Base-by-base conservation (phyloP, 2,797 vertebrate genomes). In the Centropyge bicolor region DNA sequence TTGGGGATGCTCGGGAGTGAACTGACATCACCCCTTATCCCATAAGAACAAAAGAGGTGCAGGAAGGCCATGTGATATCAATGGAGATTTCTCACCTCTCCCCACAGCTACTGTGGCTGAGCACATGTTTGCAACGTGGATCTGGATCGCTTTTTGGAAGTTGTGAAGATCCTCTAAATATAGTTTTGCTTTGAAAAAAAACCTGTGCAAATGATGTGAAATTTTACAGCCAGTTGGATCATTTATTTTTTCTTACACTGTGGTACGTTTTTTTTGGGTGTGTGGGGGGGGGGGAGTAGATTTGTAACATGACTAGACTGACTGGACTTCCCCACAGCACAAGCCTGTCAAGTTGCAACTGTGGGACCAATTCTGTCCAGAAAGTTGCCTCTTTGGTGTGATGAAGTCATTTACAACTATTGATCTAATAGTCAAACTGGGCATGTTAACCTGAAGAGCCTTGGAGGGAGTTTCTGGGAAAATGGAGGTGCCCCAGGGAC, bases 401-500 rank as follows among this genome's bases (percentile, higher is more conserved):
- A 95, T 95, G 88, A 95, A 95, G 93, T 95, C 93, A 93, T 95
- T 96, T 95, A 93, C 91, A 94, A 93, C 92, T 95, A 95, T 95
- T 94, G 95, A 95, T 95, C 91, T 92, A 82, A 92, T 92, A 91
- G 93, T 96, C 90, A 93, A 94, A 94, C 89, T 76, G 89, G 87
- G 83, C 91, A 91, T 88, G 92, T 94, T 95, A 94, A 95, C 93
- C 92, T 90, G 89, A 93, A 90, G 90, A 92, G 92, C 92, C 93
- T 91, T 88, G 85, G 86, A 93, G 91, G 92, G 90, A 91, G 92
- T 92, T 93, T 92, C 90, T 93, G 93, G 90, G 91, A 88, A 93
- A 93, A 89, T 90, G 89, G 86, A 93, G 84, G 89, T 36, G 85
- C 95, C 88, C 91, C 74, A 64, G 93, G 93, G 93, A 94, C 84